Evolutionary conservation across 2,797 vertebrate species (phyloP), one percentile per base, ranked within the genome.

Genomic region (Oreonectes daqikongensis): DNA sequence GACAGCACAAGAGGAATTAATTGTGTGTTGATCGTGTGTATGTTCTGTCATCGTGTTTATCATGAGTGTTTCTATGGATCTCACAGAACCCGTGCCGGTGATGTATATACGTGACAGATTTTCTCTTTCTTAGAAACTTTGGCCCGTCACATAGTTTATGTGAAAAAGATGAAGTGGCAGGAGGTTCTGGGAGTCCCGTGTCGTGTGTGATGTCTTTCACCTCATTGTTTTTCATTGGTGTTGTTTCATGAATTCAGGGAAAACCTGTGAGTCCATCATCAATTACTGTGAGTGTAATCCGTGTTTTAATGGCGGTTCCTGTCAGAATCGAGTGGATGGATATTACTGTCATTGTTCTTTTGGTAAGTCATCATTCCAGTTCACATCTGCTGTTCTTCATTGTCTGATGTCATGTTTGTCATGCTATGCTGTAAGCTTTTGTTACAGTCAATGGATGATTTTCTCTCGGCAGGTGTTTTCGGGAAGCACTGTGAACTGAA

Each of bases 261-360:
- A 94, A 94, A 93, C 88, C 2, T 99, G 98, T 66, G 97, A 97
- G 82, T 96, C 96, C 84, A 87, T 96, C 80, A 94, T 99, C 93
- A 96, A 99, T 92, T 95, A 99, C 92, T 99, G 98, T 90, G 97
- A 97, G 85, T 98, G 97, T 92, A 98, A 96, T 88, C 97, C 97
- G 11, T 99, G 98, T 90, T 99, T 99, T 92, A 98, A 99, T 79
- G 96, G 96, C 42, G 98, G 96, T 0, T 97, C 98, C 90, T 99
- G 98, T 91, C 96, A 97, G 85, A 99, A 95, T n/a, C 94, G 94
- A 5, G 86, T 95, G 90, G 96, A 98, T 79, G 94, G 96, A 26
- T 99, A 99, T 89, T 95, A 95, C 85, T 99, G 98, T 88, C 96
- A 97, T 80, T 99, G 98, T 89, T 93, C 96, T 11, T 99, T 99